These are phyloP conservation scores for Archaeoteleia sp. DNA, from an alignment of 2,888 invertebrate species.

Conservation along the genomic window DNA sequence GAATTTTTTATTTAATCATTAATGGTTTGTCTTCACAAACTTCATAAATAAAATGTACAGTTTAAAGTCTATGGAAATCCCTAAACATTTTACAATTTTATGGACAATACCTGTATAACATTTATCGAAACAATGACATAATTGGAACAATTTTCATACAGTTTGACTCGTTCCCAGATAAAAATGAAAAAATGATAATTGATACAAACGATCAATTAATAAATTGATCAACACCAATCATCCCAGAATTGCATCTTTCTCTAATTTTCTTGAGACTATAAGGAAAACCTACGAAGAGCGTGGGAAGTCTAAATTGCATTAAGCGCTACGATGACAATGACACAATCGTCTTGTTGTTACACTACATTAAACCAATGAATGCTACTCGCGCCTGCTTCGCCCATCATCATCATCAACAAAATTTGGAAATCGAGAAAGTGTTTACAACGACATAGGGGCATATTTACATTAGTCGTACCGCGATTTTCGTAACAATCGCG, in stretches of 20 bases:
- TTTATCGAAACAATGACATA: too few relatives aligned
- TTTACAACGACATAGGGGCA: conserved; percentile 43
- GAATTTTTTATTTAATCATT: too few relatives aligned
- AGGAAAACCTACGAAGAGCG: conserved; percentile 16
- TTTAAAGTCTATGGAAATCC: too few relatives aligned
- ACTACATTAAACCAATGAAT: conserved; percentile 8
- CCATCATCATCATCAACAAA: conserved; percentile 22
- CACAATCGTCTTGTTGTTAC: conserved; percentile 17
- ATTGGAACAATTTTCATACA: too few relatives aligned
- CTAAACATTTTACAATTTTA: too few relatives aligned
- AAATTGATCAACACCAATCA: conserved; percentile 28
- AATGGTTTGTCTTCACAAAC: too few relatives aligned
- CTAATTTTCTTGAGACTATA: conserved; percentile 4
- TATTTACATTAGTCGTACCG: conserved; percentile 36
- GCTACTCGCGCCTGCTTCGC: conserved; percentile 7
- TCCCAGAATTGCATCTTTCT: conserved; percentile 14
- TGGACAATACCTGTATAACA: too few relatives aligned
- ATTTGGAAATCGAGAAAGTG: conserved; percentile 40
- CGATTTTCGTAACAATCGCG: conserved; percentile 40
- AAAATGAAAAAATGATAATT: neutral
- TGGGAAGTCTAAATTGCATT: conserved; percentile 37
- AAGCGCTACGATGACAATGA: conserved; percentile 15
- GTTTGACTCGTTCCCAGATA: neutral
- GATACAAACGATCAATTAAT: conserved; percentile 25
- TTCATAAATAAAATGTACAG: too few relatives aligned